Evolutionary conservation across 1,140 invertebrate genomes (phyloP).

Genomic region (Papilio xuthus): DNA sequence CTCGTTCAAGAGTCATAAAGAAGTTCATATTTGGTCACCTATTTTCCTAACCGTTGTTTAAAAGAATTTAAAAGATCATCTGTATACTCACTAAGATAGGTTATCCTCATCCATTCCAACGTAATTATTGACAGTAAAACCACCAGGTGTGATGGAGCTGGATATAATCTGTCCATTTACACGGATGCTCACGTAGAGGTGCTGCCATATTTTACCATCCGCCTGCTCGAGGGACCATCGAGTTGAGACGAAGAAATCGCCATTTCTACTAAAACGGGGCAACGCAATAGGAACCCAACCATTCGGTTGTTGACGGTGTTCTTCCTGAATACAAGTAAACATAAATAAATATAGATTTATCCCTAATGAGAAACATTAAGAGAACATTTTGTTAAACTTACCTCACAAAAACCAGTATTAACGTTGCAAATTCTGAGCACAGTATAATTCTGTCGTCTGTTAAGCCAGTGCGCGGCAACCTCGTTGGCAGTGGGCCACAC

Average conservation of each 20-base stretch:
- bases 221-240: constrained; percentile 65
- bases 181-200: constrained; percentile 73
- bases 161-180: constrained; percentile 55
- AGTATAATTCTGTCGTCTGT: constrained; percentile 90
- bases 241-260: constrained; percentile 66
- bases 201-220: constrained; percentile 71
- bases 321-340: constrained; percentile 55
- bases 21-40: too few relatives aligned
- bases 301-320: constrained; percentile 65
- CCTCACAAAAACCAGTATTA: constrained; percentile 54
- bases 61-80: not conserved
- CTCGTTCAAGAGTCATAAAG: too few relatives aligned
- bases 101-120: constrained; percentile 74
- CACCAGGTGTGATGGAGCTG: constrained; percentile 69
- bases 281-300: constrained; percentile 75
- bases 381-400: constrained; percentile 40
- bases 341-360: not conserved
- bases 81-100: constrained; percentile 60
- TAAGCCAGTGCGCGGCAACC: constrained; percentile 91
- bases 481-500: constrained; percentile 88
- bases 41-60: too few relatives aligned
- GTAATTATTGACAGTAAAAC: constrained; percentile 74
- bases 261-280: constrained; percentile 66
- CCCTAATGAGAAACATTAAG: not conserved
- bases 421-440: constrained; percentile 74